Evolutionary conservation across 1,140 invertebrate genomes (phyloP).

Genomic region (Hylaeus anthracinus): DNA sequence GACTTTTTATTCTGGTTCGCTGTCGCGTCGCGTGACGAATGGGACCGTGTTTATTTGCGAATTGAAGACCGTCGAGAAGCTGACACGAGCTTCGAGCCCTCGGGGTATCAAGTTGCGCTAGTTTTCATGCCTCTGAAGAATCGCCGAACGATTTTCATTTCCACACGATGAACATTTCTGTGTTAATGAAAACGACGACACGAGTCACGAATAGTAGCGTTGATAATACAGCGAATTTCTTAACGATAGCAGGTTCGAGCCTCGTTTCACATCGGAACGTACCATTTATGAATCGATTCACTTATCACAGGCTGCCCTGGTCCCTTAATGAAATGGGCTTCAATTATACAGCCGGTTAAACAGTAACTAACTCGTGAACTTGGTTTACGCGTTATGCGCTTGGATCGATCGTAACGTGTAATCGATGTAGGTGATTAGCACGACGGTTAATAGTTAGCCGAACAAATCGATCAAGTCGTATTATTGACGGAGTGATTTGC

Average conservation of each 20-base stretch:
- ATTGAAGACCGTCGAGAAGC: no score
- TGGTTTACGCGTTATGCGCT: conserved; percentile 17
- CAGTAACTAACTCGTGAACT: conserved; percentile 35
- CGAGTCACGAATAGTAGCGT: not conserved
- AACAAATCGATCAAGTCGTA: conserved; percentile 46
- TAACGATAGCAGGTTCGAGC: not conserved
- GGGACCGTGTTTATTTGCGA: no score
- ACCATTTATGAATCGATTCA: conserved; percentile 34
- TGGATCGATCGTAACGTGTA: conserved; percentile 26
- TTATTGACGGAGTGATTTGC: conserved; percentile 19
- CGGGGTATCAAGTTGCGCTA: no score
- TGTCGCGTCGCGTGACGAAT: no score
- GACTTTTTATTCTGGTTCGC: no score
- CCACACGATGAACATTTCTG: not conserved
- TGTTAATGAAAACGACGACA: conserved; percentile 18
- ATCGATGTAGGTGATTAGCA: conserved; percentile 38
- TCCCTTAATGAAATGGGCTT: conserved; percentile 15
- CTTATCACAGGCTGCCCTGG: conserved; percentile 23
- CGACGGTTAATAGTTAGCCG: conserved; percentile 37
- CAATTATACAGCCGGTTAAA: conserved; percentile 41
- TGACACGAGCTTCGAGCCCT: no score
- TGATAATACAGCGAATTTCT: conserved; percentile 26
- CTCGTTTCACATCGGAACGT: not conserved
- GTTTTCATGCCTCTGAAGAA: no score
- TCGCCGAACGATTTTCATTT: no score